A percentile compares a stretch with the other conserved stretches of the same genome.
Evolutionary conservation across 2,888 invertebrate species (phyloP).

Genomic region (Mimumesa dahlbomi): DNA sequence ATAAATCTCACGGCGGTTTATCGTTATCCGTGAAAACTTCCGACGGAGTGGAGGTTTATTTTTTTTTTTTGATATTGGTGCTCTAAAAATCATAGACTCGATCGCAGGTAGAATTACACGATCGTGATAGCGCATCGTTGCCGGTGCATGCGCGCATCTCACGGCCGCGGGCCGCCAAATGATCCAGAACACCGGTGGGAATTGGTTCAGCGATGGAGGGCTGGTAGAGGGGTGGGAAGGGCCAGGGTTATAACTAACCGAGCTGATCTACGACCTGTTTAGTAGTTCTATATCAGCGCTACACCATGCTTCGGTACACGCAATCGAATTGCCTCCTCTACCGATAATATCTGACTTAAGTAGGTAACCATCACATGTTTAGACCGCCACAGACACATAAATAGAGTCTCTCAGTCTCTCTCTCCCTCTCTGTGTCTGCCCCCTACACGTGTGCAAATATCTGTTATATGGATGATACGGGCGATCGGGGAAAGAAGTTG

Average conservation of each 20-base stretch:
- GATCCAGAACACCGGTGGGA: constrained; percentile 80
- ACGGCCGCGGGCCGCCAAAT: constrained; percentile 79
- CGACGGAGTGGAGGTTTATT: too few relatives aligned
- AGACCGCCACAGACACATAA: constrained; percentile 25
- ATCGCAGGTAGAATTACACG: constrained; percentile 54
- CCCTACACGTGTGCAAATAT: constrained; percentile 52
- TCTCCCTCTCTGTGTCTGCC: too few relatives aligned
- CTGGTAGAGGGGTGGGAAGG: constrained; percentile 42
- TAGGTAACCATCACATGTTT: constrained; percentile 62
- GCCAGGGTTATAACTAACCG: constrained; percentile 77
- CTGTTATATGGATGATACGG: constrained; percentile 39
- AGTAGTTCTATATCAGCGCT: constrained; percentile 79
- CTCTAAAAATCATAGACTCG: constrained; percentile 40
- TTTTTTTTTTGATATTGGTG: neutral
- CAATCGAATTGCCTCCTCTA: constrained; percentile 67
- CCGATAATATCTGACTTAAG: constrained; percentile 69
- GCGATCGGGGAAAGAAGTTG: constrained; percentile 45
- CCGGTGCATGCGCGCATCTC: constrained; percentile 72
- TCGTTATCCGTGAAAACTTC: too few relatives aligned
- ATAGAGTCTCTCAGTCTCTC: constrained; percentile 11
- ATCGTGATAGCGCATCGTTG: constrained; percentile 69
- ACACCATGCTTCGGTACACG: constrained; percentile 66
- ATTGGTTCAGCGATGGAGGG: constrained; percentile 74
- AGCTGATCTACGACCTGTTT: constrained; percentile 80
- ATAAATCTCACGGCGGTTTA: too few relatives aligned